Percentiles rank a stretch among this genome's conserved stretches.
phyloP scores from a whole-genome alignment of 2,888 invertebrate genomes.

The Drosophila merina region DNA sequence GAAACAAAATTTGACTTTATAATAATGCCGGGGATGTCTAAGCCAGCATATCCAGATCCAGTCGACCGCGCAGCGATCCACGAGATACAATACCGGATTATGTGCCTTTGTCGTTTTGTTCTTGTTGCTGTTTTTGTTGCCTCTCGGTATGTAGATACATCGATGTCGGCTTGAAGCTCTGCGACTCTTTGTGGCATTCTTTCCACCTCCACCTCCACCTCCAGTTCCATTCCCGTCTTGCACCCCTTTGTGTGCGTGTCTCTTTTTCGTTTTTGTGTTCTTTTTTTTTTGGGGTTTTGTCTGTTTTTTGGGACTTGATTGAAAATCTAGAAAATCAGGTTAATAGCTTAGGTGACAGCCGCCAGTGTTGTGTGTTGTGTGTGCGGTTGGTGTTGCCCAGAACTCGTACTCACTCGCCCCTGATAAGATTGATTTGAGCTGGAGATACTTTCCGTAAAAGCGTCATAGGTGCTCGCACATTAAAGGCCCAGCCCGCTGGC shows the following conservation, averaged over 20 bases:
- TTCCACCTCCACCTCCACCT: slow-evolving; percentile 18
- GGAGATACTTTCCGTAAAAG: slow-evolving; percentile 64
- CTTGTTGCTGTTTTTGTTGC: slow-evolving; percentile 47
- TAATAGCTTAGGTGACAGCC: slow-evolving; percentile 82
- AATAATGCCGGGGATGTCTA: slow-evolving; percentile 76
- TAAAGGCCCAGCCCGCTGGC: slow-evolving; percentile 62
- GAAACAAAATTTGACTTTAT: slow-evolving; percentile 82
- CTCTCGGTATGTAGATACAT: slow-evolving; percentile 72
- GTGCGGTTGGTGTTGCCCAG: slow-evolving; percentile 77
- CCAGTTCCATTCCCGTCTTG: slow-evolving; percentile 22
- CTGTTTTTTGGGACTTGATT: slow-evolving; percentile 76
- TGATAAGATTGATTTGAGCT: slow-evolving; percentile 80
- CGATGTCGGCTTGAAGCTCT: slow-evolving; percentile 76
- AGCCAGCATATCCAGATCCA: slow-evolving; percentile 72
- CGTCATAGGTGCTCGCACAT: slow-evolving; percentile 66
- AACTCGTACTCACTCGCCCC: slow-evolving; percentile 36
- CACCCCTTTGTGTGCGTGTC: slow-evolving; percentile 43
- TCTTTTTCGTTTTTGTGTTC: slow-evolving; percentile 32
- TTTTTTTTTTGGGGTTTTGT: slow-evolving; percentile 27
- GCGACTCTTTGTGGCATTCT: slow-evolving; percentile 69
- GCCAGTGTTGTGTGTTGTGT: slow-evolving; percentile 70
- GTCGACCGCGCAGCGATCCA: slow-evolving; percentile 64
- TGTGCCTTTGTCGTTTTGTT: slow-evolving; percentile 49
- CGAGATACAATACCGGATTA: slow-evolving; percentile 80
- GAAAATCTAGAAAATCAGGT: slow-evolving; percentile 82